These are phyloP conservation scores for Torymus auratus DNA, from an alignment of 2,888 invertebrate genomes.

Conservation along the genomic window DNA sequence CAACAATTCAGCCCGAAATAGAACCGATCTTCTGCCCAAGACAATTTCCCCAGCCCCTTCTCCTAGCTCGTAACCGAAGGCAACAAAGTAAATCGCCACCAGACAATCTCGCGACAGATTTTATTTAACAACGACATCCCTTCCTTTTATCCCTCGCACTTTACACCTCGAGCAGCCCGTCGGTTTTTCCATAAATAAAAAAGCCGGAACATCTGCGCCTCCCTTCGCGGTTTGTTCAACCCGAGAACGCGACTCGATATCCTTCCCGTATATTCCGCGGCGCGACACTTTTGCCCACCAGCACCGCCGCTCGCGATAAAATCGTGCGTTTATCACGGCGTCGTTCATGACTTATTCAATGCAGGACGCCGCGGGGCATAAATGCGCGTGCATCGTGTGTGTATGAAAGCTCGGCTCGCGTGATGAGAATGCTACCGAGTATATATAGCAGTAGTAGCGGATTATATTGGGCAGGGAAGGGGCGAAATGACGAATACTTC, in stretches of 20 bases:
- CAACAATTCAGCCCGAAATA: no score
- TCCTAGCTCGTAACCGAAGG: no score
- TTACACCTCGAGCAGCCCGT: no score
- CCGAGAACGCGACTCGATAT: slow-evolving; percentile 25
- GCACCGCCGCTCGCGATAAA: slow-evolving; percentile 60
- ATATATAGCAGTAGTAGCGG: not conserved
- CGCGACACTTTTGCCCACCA: slow-evolving; percentile 61
- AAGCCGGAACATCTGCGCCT: slow-evolving; percentile 17
- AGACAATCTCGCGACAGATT: no score
- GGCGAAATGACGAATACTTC: slow-evolving; percentile 27
- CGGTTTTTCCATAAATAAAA: not conserved
- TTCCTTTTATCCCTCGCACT: not conserved
- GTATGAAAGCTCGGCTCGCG: slow-evolving; percentile 42
- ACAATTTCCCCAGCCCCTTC: no score
- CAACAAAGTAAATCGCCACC: no score
- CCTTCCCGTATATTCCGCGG: slow-evolving; percentile 45
- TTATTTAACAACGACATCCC: not conserved
- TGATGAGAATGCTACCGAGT: slow-evolving; percentile 45
- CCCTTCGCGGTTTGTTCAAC: slow-evolving; percentile 62
- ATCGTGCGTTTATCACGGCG: slow-evolving; percentile 65
- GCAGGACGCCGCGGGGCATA: slow-evolving; percentile 61
- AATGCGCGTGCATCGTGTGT: slow-evolving; percentile 53
- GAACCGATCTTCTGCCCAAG: no score
- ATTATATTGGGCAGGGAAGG: slow-evolving; percentile 10
- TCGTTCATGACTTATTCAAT: slow-evolving; percentile 69